Evolutionary conservation across 2,888 invertebrate species (phyloP), one percentile per base, ranked within the genome.

Genomic region (Caenorhabditis sp.): DNA sequence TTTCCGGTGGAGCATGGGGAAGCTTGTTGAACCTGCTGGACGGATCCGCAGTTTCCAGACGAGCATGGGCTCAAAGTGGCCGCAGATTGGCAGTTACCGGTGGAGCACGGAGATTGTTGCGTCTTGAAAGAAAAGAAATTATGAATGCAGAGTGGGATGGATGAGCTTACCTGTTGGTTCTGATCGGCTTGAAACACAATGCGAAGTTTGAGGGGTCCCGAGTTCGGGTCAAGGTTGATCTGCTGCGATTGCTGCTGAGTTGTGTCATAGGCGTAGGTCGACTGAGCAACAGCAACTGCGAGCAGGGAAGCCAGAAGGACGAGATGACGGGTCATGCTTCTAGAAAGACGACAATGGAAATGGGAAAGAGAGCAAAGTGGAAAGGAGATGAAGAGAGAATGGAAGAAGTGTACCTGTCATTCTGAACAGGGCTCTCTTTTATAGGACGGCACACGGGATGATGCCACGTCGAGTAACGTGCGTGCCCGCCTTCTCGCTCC

Each of bases 121-220:
- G 26, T 48, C 52, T 58, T 15, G 26, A 61, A 59, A 35, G 5
- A 11, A 20, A 32, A 24, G 0, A 17, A 27, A 24, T 17, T 35
- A 30, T 15, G 7, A 52, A 24, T n/a, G 11, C 35, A 17, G 46
- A 41, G 11, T 13, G 41, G 15, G 24, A 15, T 2, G 8, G 11
- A 32, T 2, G 17, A 20, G 26, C n/a, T 8, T 59, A 73, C 73
- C 59, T 61, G 70, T 22, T 17, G 53, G 15, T 52, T 35, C 11
- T 74, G 58, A 35, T 74, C 73, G 15, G 73, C 37, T 61, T 74
- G 73, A 48, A 74, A 74, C 15, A 74, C 75, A n/a, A 75, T 68
- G 13, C 62, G 55, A 62, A 68, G 68, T 62, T 68, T 68, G 62
- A 75, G 56, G 37, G 56, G 52, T 27, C 73, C 73, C 11, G 59